Conservation (phyloP, 2,113 vertebrate genomes). For the Brevimyrus niger region DNA sequence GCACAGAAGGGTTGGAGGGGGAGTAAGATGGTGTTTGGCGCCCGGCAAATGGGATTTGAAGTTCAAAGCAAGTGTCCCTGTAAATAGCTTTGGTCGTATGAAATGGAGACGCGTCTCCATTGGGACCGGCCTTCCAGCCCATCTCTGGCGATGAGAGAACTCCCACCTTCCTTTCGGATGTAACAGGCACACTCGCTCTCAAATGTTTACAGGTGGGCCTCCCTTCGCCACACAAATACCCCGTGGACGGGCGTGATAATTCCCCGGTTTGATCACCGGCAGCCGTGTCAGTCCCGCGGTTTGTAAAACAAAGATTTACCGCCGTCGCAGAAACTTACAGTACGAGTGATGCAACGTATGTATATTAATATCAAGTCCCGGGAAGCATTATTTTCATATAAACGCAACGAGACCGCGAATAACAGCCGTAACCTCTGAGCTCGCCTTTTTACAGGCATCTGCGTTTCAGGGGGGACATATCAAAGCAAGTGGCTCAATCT, state of each 20-base stretch:
- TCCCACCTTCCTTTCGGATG: neutral
- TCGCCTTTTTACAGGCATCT: neutral
- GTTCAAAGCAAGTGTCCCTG: constrained; percentile 2
- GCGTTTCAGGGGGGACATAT: neutral
- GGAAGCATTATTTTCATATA: constrained; percentile 2
- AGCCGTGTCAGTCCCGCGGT: neutral
- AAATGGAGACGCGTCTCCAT: neutral
- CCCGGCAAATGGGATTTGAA: constrained; percentile 3
- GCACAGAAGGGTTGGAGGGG: neutral
- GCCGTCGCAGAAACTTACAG: neutral
- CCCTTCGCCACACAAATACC: neutral
- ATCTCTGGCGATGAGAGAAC: neutral
- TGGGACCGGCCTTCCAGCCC: neutral
- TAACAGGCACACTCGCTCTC: neutral
- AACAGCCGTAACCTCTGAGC: neutral
- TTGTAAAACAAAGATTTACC: neutral
- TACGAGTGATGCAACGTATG: neutral
- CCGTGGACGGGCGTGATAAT: neutral
- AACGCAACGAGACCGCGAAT: constrained; percentile 6
- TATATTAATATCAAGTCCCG: neutral
- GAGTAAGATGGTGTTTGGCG: neutral
- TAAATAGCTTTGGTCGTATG: constrained; percentile 2
- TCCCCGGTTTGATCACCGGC: neutral
- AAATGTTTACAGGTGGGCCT: neutral
- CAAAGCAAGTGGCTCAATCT: constrained; percentile 12